Evolutionary conservation across 2,113 vertebrate genomes (phyloP).

Genomic region (Ictalurus furcatus): DNA sequence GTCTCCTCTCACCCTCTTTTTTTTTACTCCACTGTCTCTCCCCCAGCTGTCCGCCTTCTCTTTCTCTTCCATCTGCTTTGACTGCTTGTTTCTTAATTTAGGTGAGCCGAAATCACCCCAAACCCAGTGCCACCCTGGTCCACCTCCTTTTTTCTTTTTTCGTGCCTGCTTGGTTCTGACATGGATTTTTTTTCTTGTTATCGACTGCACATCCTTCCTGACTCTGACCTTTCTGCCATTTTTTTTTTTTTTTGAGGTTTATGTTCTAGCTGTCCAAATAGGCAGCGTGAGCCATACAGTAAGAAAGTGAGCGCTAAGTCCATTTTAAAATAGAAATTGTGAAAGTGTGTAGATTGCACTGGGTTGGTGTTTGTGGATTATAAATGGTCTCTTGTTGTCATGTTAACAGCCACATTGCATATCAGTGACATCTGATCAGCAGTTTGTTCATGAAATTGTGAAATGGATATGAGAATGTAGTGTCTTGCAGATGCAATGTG

Average conservation of each 20-base stretch:
- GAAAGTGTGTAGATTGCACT: neutral
- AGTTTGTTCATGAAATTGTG: neutral
- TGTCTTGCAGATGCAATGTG: neutral
- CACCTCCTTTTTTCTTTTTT: slow-evolving; percentile 8
- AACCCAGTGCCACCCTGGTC: neutral
- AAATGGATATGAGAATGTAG: neutral
- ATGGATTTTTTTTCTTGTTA: slow-evolving; percentile 8
- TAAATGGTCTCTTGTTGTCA: neutral
- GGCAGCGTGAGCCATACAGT: neutral
- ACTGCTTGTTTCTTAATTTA: slow-evolving; percentile 19
- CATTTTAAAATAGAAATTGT: neutral
- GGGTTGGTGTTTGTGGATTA: neutral
- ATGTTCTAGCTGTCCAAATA: neutral
- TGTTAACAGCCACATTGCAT: neutral
- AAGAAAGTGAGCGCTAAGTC: neutral
- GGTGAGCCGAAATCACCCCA: neutral
- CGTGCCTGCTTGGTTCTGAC: neutral
- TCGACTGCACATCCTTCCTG: neutral
- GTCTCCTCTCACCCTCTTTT: neutral
- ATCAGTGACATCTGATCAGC: neutral
- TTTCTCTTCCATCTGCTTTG: slow-evolving; percentile 11
- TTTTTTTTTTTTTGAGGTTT: neutral
- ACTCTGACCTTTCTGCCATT: slow-evolving; percentile 2
- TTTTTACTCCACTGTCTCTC: neutral
- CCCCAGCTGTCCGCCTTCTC: slow-evolving; percentile 26